These are phyloP conservation scores for Sesamia nonagrioides DNA, from an alignment of 1,140 invertebrate genomes.

Conservation along the genomic window DNA sequence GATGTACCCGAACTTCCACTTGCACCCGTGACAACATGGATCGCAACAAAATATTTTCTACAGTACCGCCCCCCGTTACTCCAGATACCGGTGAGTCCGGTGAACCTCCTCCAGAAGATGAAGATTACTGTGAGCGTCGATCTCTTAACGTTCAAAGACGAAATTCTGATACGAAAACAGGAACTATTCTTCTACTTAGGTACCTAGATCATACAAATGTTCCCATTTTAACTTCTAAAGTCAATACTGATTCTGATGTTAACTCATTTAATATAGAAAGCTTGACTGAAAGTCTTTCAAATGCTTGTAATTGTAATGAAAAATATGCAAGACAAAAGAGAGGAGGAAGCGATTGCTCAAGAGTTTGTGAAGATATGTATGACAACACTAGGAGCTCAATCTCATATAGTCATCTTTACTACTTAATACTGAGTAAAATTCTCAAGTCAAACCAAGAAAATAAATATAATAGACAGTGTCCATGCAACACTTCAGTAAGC, in stretches of 20 bases:
- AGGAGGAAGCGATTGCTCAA: conserved; percentile 13
- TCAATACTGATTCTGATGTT: neutral
- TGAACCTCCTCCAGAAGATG: conserved; percentile 52
- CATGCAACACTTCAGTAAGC: conserved; percentile 55
- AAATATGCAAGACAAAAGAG: conserved; percentile 59
- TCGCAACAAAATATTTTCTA: conserved; percentile 70
- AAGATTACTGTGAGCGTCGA: conserved; percentile 80
- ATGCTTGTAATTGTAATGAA: conserved; percentile 55
- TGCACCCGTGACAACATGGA: conserved; percentile 77
- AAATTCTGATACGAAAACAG: conserved; percentile 53
- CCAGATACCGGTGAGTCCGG: neutral
- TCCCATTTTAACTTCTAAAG: neutral
- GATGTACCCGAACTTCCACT: conserved; percentile 78
- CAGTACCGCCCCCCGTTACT: conserved; percentile 50
- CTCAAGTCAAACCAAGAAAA: conserved; percentile 54
- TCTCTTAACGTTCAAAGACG: conserved; percentile 70
- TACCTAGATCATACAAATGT: neutral
- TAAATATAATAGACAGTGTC: conserved; percentile 56
- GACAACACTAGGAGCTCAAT: conserved; percentile 42
- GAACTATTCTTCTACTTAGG: neutral
- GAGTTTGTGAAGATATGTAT: conserved; percentile 30
- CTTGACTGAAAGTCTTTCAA: neutral
- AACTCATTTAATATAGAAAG: neutral
- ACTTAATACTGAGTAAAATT: conserved; percentile 68
- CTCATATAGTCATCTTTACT: conserved; percentile 71